Evolutionary conservation across 2,113 vertebrate genomes (phyloP).

Genomic region (Agapornis roseicollis): DNA sequence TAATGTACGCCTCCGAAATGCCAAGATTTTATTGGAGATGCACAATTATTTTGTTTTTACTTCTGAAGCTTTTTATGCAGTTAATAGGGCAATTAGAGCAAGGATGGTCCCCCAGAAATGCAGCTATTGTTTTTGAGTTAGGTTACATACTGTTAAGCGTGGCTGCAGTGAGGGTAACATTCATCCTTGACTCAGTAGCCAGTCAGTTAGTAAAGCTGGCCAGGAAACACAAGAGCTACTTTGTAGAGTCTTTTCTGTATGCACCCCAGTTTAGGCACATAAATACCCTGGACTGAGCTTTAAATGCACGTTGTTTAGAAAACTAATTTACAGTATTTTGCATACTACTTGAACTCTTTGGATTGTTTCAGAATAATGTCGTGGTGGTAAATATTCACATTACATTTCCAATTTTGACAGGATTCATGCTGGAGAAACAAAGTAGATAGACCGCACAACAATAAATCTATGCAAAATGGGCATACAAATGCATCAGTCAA

Average conservation of each 20-base stretch:
- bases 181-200: background rate
- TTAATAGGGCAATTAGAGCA: background rate
- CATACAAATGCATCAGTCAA: constrained; percentile 12
- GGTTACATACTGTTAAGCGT: background rate
- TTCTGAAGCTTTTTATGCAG: background rate
- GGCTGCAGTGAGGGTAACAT: background rate
- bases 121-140: background rate
- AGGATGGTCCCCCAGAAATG: background rate
- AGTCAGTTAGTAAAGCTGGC: background rate
- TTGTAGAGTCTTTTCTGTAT: background rate
- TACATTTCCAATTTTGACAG: background rate
- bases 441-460: background rate
- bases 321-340: background rate
- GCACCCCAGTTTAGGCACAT: background rate
- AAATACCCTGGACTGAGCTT: background rate
- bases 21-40: background rate
- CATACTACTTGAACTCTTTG: background rate
- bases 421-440: background rate
- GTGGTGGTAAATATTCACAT: constrained; percentile 5
- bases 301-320: constrained; percentile 1
- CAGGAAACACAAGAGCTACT: background rate
- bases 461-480: background rate
- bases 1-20: background rate
- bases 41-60: background rate
- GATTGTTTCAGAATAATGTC: background rate